Evolutionary conservation across 2,888 invertebrate species (phyloP).

Genomic region (Taphrorychus bicolor): DNA sequence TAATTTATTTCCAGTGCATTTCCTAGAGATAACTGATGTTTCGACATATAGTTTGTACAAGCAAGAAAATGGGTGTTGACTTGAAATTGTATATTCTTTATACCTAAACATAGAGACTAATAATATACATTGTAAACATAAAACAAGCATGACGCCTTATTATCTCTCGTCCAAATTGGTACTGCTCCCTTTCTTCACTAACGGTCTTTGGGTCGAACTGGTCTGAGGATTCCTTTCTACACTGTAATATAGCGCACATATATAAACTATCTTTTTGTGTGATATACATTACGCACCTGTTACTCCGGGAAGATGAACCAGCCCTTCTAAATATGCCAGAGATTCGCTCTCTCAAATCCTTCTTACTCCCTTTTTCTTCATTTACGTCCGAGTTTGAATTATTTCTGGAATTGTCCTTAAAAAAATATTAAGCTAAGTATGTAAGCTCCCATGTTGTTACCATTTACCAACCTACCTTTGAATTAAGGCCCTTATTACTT

Average conservation of each 20-base stretch:
- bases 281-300: constrained; percentile 66
- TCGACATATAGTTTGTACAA: too few relatives aligned
- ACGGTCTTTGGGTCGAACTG: constrained; percentile 62
- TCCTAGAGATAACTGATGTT: too few relatives aligned
- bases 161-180: constrained; percentile 48
- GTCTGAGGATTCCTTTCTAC: constrained; percentile 57
- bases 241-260: constrained; percentile 43
- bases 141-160: neutral
- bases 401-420: constrained; percentile 49
- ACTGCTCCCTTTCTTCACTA: constrained; percentile 68
- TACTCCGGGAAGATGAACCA: constrained; percentile 70
- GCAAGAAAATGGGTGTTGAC: neutral
- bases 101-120: neutral
- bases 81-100: neutral
- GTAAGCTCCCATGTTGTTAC: neutral
- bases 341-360: constrained; percentile 79
- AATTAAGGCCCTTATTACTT: constrained; percentile 52
- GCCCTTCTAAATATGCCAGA: constrained; percentile 84
- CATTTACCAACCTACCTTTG: constrained; percentile 28
- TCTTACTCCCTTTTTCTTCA: constrained; percentile 72
- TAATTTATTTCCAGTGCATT: too few relatives aligned
- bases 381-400: constrained; percentile 78
- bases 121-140: neutral
- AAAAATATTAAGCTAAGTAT: neutral
- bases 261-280: too few relatives aligned